Evolutionary conservation across 1,140 invertebrate genomes (phyloP), one percentile per base, ranked within the genome.

Genomic region (Chionoecetes opilio): DNA sequence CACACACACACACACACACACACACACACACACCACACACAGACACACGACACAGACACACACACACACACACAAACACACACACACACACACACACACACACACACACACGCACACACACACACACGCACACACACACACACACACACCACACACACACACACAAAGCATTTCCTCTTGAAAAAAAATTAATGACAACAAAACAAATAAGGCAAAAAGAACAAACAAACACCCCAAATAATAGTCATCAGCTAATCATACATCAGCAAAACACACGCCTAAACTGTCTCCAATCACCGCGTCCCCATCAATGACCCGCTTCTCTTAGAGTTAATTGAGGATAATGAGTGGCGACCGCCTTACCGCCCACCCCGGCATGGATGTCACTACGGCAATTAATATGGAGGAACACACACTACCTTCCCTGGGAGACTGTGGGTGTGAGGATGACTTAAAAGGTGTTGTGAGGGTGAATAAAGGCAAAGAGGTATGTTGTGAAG

Each of bases 11-110:
- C 46, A 53, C 46, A 53, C 46, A 53, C 46, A 53, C 46, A 53
- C 46, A 75, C 63, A 75, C 63, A 75, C 63, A 75, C 63, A 75
- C 63, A 75, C 63, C 63, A 75, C 63, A 75, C 63, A 75, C 63
- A 75, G 21, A 75, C 63, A 75, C 63, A 75, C 63, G n/a, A 75
- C 63, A 75, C 63, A 75, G 6, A 75, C 21, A 75, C 63, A 75
- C 63, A 75, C 63, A 75, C 63, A 75, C 63, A 75, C 63, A 75
- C 63, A 75, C 63, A 75, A 26, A 75, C 21, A 75, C 53, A 75
- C 63, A 75, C 63, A 1, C 11, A 1, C 53, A 63, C 21, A 75
- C 11, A 75, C 63, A 5, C 63, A 75, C 21, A 75, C 21, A 11
- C 53, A 46, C 53, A 75, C 53, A 46, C 41, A 46, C 41, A 46